Percentiles rank a stretch among this genome's conserved stretches.
These are phyloP conservation scores for Otolemur crassicaudatus DNA, from an alignment of 2,797 vertebrate species.

Conservation along the genomic window DNA sequence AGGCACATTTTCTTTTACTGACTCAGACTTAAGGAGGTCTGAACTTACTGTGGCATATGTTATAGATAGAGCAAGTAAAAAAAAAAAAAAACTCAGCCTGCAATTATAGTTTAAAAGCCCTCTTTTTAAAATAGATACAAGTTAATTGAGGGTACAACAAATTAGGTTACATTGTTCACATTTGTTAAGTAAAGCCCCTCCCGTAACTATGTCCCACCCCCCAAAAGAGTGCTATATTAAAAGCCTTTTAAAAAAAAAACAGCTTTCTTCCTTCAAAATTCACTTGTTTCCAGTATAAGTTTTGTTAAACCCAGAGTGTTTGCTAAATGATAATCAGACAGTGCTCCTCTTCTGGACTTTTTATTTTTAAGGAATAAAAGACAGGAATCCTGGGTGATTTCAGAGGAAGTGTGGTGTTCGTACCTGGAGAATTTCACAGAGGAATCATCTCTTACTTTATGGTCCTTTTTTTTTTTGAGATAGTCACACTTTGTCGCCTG, in stretches of 20 bases:
- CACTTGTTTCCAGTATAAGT: neutral
- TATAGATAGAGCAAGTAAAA: neutral
- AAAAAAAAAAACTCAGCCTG: neutral
- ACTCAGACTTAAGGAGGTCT: slow-evolving; percentile 34
- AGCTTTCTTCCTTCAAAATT: neutral
- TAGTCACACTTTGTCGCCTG: too few relatives aligned
- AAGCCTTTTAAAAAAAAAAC: neutral
- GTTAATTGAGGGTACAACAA: too few relatives aligned
- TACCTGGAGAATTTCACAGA: neutral
- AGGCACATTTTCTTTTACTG: neutral
- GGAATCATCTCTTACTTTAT: neutral
- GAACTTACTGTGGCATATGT: neutral
- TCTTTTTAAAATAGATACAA: too few relatives aligned
- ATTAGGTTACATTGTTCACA: too few relatives aligned
- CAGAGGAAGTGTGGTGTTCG: neutral
- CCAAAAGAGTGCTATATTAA: neutral
- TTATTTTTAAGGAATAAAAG: neutral
- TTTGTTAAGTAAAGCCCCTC: too few relatives aligned
- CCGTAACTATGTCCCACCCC: too few relatives aligned
- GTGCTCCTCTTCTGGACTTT: neutral
- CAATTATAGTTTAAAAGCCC: neutral
- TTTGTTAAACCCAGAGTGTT: neutral
- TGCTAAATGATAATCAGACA: neutral
- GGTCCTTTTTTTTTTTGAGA: too few relatives aligned
- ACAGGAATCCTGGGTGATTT: neutral